Evolutionary conservation across 2,888 invertebrate genomes (phyloP).

Genomic region (Hemithea aestivaria): DNA sequence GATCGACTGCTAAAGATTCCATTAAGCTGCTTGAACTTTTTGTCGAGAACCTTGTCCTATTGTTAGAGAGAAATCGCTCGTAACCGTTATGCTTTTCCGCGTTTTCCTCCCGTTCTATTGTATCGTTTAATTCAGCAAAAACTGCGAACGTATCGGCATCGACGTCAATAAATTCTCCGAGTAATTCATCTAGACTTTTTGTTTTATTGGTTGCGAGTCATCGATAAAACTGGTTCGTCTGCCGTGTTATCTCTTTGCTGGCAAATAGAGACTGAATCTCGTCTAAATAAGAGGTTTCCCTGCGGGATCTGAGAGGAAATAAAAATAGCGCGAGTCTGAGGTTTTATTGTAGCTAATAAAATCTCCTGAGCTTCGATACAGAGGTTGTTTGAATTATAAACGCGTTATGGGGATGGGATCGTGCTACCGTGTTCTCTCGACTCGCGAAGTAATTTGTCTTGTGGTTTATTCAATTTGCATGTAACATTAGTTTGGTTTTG

Average conservation of each 20-base stretch:
- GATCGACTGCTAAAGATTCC: slow-evolving; percentile 56
- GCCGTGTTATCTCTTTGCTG: slow-evolving; percentile 38
- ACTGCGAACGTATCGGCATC: slow-evolving; percentile 15
- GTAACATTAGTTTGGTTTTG: slow-evolving; percentile 37
- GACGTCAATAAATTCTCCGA: slow-evolving; percentile 15
- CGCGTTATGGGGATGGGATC: slow-evolving; percentile 23
- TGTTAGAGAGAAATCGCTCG: slow-evolving; percentile 63
- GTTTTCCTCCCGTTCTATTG: slow-evolving; percentile 45
- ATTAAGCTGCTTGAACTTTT: slow-evolving; percentile 54
- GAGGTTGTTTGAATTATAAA: slow-evolving; percentile 45
- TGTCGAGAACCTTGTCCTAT: slow-evolving; percentile 39
- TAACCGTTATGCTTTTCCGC: slow-evolving; percentile 62
- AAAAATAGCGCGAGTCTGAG: slow-evolving; percentile 40
- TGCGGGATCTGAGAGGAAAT: slow-evolving; percentile 29
- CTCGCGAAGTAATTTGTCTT: slow-evolving; percentile 49
- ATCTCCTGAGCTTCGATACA: slow-evolving; percentile 42
- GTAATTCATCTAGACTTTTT: slow-evolving; percentile 18
- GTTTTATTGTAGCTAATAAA: slow-evolving; percentile 52
- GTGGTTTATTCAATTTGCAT: slow-evolving; percentile 44
- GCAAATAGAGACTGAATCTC: slow-evolving; percentile 44
- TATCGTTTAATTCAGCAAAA: slow-evolving; percentile 23
- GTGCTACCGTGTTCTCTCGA: slow-evolving; percentile 8
- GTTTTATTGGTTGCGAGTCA: slow-evolving; percentile 11
- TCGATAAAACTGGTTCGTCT: slow-evolving; percentile 32
- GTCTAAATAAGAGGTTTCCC: slow-evolving; percentile 37